These are phyloP conservation scores for Antennarius striatus DNA, from an alignment of 2,113 vertebrate genomes.

Conservation along the genomic window DNA sequence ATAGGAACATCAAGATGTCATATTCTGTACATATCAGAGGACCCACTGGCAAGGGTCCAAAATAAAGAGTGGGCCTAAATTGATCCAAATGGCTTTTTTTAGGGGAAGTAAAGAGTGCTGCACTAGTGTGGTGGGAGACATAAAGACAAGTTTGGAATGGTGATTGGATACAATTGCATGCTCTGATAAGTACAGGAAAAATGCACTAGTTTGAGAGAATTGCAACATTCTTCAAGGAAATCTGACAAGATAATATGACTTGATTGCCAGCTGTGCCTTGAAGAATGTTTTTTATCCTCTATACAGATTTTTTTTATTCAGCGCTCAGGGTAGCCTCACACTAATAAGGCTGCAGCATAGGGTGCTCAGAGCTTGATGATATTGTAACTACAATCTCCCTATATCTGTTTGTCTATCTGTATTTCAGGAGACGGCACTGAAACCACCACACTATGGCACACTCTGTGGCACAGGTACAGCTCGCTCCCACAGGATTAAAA, in stretches of 20 bases:
- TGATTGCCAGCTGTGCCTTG: constrained; percentile 77
- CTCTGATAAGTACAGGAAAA: constrained; percentile 80
- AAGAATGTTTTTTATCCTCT: constrained; percentile 76
- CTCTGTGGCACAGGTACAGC: constrained; percentile 87
- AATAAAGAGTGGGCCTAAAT: constrained; percentile 71
- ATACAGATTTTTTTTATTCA: constrained; percentile 67
- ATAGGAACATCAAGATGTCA: constrained; percentile 42
- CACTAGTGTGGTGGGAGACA: constrained; percentile 81
- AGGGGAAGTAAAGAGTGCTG: constrained; percentile 71
- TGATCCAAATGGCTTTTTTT: constrained; percentile 67
- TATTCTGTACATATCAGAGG: constrained; percentile 79
- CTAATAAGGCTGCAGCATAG: constrained; percentile 78
- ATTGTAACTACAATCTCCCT: constrained; percentile 86
- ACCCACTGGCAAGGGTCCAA: constrained; percentile 71
- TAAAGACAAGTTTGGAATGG: constrained; percentile 72
- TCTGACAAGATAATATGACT: constrained; percentile 66
- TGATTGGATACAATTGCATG: constrained; percentile 78
- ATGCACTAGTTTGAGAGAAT: constrained; percentile 69
- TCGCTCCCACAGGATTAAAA: constrained; percentile 88
- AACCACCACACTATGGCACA: constrained; percentile 88
- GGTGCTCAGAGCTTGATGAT: constrained; percentile 79
- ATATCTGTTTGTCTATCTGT: constrained; percentile 89
- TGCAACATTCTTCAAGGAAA: constrained; percentile 84
- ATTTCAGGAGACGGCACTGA: constrained; percentile 89
- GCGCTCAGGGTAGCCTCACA: constrained; percentile 68